A percentile compares a stretch with the other conserved stretches of the same genome.
These are phyloP conservation scores for Martes flavigula DNA, from an alignment of 2,797 vertebrate species.

Conservation along the genomic window DNA sequence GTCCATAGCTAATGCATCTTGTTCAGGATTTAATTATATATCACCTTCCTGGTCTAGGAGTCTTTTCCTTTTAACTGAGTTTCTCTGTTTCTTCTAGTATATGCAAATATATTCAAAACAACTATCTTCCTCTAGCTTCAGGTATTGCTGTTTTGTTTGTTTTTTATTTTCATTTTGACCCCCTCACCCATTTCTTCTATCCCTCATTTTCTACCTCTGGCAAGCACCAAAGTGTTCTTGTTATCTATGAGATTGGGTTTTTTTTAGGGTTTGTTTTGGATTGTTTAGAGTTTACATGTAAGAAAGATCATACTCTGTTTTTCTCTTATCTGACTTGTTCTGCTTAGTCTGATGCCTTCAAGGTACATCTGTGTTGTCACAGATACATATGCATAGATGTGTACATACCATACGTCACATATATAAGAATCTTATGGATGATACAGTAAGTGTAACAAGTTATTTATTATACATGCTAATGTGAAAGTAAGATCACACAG, in stretches of 20 bases:
- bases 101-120: neutral
- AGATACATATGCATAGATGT: neutral
- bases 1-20: neutral
- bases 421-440: neutral
- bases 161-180: neutral
- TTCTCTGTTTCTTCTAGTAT: neutral
- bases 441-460: conserved; percentile 10
- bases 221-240: neutral
- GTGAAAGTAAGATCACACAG: conserved; percentile 31
- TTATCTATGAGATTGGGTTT: neutral
- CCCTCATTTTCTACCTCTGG: neutral
- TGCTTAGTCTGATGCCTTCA: neutral
- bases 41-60: neutral
- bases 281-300: neutral
- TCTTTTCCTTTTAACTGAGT: neutral
- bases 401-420: neutral
- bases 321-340: neutral
- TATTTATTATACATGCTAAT: conserved; percentile 26
- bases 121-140: neutral
- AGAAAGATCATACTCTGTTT: neutral
- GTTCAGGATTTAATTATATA: neutral
- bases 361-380: neutral
- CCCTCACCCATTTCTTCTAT: neutral
- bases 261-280: neutral
- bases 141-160: neutral